Conservation (phyloP, 2,888 invertebrate species). For the Subacronicta megacephala region DNA sequence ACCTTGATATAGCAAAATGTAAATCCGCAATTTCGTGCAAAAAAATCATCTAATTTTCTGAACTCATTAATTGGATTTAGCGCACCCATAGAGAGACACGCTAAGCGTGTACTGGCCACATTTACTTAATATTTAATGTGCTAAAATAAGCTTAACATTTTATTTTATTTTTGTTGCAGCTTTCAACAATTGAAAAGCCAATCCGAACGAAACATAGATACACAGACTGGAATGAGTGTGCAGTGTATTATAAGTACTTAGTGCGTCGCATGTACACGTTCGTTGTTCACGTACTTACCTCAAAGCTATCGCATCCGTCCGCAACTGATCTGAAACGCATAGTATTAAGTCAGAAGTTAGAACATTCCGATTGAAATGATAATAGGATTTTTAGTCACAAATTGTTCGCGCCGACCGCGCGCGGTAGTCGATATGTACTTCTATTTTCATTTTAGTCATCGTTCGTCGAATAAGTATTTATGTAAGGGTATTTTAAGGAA, state of each 20-base stretch:
- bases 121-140: conserved; percentile 6
- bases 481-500: conserved; percentile 52
- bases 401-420: conserved; percentile 51
- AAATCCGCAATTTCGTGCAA: conserved; percentile 7
- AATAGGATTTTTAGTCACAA: conserved; percentile 84
- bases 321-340: conserved; percentile 59
- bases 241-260: conserved; percentile 63
- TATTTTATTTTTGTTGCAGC: conserved; percentile 64
- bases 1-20: neutral
- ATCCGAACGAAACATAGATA: conserved; percentile 45
- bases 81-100: conserved; percentile 3
- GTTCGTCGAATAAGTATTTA: conserved; percentile 55
- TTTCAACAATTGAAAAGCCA: conserved; percentile 71
- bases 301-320: conserved; percentile 67
- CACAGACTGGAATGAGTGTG: conserved; percentile 61
- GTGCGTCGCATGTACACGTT: conserved; percentile 49
- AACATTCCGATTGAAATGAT: conserved; percentile 80
- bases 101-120: conserved; percentile 11
- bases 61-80: neutral
- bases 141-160: neutral
- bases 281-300: conserved; percentile 63
- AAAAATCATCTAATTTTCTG: conserved; percentile 5
- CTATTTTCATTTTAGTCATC: conserved; percentile 88
- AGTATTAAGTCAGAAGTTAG: conserved; percentile 48
- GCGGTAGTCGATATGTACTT: conserved; percentile 68